phyloP scores from a whole-genome alignment of 2,113 vertebrate genomes.

The Pseudorasbora parva region DNA sequence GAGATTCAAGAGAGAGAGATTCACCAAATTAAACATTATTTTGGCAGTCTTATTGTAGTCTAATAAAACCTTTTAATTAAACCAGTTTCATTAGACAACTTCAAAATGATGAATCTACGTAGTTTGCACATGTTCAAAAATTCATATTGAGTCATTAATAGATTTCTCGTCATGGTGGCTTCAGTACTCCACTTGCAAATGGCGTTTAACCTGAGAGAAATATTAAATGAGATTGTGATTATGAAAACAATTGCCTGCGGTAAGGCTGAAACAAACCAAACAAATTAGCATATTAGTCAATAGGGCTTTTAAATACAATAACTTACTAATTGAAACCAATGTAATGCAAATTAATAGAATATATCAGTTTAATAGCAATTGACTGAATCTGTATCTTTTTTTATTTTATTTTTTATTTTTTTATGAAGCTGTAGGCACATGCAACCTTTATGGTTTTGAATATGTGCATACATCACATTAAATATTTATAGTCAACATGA shows the following conservation, averaged over 20 bases:
- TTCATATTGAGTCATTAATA: slow-evolving; percentile 75
- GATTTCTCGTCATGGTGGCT: slow-evolving; percentile 64
- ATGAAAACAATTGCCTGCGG: slow-evolving; percentile 67
- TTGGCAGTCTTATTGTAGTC: slow-evolving; percentile 51
- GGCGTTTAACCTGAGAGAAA: slow-evolving; percentile 69
- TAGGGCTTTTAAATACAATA: slow-evolving; percentile 62
- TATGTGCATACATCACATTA: neutral
- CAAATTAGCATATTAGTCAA: slow-evolving; percentile 66
- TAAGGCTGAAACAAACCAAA: slow-evolving; percentile 67
- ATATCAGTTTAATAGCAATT: slow-evolving; percentile 52
- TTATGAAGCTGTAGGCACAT: neutral
- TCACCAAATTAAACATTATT: slow-evolving; percentile 11
- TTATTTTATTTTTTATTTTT: too few species aligned
- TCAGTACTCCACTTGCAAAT: slow-evolving; percentile 71
- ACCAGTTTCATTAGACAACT: slow-evolving; percentile 68
- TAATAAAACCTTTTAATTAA: slow-evolving; percentile 72
- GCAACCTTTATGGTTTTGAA: neutral
- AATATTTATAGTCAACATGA: neutral
- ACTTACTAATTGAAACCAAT: slow-evolving; percentile 61
- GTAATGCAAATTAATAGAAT: slow-evolving; percentile 64
- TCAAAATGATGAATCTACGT: slow-evolving; percentile 70
- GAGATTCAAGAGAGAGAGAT: slow-evolving; percentile 12
- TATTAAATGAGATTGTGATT: slow-evolving; percentile 71
- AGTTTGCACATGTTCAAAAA: slow-evolving; percentile 66
- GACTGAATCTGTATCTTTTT: neutral